Percentiles rank a stretch among this genome's conserved stretches.
Evolutionary conservation across 2,113 vertebrate genomes (phyloP).

Genomic region (Anolis carolinensis): DNA sequence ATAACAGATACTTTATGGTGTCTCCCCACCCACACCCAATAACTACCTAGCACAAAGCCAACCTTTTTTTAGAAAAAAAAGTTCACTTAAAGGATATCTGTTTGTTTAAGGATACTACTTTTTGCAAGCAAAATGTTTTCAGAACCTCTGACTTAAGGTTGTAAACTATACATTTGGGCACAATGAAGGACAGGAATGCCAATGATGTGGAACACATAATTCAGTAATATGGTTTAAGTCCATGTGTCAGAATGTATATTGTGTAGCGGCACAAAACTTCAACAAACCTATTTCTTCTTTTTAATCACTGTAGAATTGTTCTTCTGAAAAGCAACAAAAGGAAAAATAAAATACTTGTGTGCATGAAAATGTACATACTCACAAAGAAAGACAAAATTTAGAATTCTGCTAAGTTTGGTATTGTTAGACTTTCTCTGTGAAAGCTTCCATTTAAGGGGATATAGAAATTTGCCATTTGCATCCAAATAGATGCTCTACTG

Average conservation of each 20-base stretch:
- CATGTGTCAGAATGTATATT: conserved; percentile 29
- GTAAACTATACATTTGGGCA: conserved; percentile 38
- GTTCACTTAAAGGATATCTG: conserved; percentile 27
- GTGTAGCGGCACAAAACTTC: conserved; percentile 25
- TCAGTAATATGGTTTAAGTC: conserved; percentile 59
- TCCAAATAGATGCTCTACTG: background rate
- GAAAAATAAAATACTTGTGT: conserved; percentile 49
- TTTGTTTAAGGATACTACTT: conserved; percentile 52
- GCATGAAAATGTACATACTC: conserved; percentile 23
- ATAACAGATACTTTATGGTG: conserved; percentile 38
- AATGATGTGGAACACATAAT: conserved; percentile 47
- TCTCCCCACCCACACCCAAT: conserved; percentile 24
- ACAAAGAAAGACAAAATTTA: background rate
- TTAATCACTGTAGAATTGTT: conserved; percentile 53
- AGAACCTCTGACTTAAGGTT: conserved; percentile 38
- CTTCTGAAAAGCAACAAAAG: conserved; percentile 56
- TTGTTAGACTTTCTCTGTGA: background rate
- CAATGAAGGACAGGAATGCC: conserved; percentile 51
- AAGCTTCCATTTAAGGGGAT: background rate
- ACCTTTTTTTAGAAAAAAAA: background rate
- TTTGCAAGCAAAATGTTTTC: conserved; percentile 40
- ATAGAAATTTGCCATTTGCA: background rate
- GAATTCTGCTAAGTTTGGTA: background rate
- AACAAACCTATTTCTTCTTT: conserved; percentile 34
- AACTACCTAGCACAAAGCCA: conserved; percentile 52